phyloP scores from a whole-genome alignment of 2,888 invertebrate species.

The Colletes collaris region DNA sequence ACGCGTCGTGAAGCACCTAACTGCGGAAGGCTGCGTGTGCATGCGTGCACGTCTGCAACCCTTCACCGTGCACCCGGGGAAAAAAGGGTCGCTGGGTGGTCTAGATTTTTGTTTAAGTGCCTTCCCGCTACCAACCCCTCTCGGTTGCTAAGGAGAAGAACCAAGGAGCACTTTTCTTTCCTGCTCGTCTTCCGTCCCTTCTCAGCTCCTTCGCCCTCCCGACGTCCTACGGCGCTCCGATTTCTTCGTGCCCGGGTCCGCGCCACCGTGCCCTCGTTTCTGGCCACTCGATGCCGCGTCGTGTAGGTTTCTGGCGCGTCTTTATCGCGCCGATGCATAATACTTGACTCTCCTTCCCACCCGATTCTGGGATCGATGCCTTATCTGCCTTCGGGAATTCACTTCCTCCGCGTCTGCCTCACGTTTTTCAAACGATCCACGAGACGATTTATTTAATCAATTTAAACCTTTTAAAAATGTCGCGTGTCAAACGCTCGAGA shows the following conservation, averaged over 20 bases:
- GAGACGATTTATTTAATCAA: too few species aligned
- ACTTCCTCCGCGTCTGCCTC: not conserved
- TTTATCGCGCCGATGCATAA: conserved; percentile 56
- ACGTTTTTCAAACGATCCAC: too few species aligned
- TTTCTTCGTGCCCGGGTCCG: conserved; percentile 33
- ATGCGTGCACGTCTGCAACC: conserved; percentile 66
- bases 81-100: conserved; percentile 81
- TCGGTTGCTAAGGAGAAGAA: conserved; percentile 69
- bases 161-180: conserved; percentile 41
- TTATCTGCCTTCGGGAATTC: conserved; percentile 33
- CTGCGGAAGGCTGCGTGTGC: conserved; percentile 57
- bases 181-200: conserved; percentile 24
- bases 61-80: conserved; percentile 63
- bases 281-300: conserved; percentile 59
- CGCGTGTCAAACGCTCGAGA: too few species aligned
- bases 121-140: conserved; percentile 56
- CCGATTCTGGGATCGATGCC: conserved; percentile 12
- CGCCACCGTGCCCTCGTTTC: conserved; percentile 66
- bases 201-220: conserved; percentile 17
- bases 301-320: conserved; percentile 37
- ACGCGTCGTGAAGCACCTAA: conserved; percentile 73
- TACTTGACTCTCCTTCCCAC: conserved; percentile 56
- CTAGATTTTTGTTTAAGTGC: conserved; percentile 78
- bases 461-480: too few species aligned
- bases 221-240: conserved; percentile 9